phyloP scores from a whole-genome alignment of 2,888 invertebrate species.

The Pegoplata infirma region DNA sequence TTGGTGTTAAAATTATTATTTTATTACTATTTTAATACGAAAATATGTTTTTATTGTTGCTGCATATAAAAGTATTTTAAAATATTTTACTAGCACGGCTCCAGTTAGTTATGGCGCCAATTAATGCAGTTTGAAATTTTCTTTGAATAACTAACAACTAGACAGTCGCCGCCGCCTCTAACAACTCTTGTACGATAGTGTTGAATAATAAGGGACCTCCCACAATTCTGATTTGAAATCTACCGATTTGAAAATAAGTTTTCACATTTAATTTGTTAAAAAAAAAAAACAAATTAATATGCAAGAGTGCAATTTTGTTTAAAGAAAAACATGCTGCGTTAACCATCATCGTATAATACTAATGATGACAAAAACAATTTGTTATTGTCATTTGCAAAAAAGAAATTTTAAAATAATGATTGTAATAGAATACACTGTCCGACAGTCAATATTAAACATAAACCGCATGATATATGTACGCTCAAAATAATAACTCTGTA shows the following conservation, averaged over 20 bases:
- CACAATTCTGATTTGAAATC: slow-evolving; percentile 27
- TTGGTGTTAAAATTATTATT: slow-evolving; percentile 41
- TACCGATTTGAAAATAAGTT: neutral
- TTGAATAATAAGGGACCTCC: slow-evolving; percentile 25
- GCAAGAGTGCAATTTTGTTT: neutral
- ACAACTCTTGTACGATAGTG: no score
- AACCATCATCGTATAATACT: neutral
- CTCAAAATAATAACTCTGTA: no score
- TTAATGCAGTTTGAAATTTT: slow-evolving; percentile 21
- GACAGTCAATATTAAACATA: no score
- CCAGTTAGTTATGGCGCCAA: slow-evolving; percentile 46
- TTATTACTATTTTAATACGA: neutral
- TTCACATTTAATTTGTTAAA: neutral
- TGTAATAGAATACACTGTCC: no score
- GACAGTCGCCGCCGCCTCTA: no score
- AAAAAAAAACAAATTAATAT: neutral
- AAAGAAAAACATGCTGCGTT: neutral
- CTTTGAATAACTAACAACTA: neutral
- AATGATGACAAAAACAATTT: no score
- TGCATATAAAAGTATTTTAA: no score
- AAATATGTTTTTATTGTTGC: neutral
- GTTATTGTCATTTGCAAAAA: no score
- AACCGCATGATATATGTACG: no score
- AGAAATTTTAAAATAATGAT: no score
- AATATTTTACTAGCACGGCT: slow-evolving; percentile 36